A percentile compares a stretch with the other conserved stretches of the same genome.
Conservation (phyloP, 2,113 vertebrate genomes). For the Glareola pratincola region DNA sequence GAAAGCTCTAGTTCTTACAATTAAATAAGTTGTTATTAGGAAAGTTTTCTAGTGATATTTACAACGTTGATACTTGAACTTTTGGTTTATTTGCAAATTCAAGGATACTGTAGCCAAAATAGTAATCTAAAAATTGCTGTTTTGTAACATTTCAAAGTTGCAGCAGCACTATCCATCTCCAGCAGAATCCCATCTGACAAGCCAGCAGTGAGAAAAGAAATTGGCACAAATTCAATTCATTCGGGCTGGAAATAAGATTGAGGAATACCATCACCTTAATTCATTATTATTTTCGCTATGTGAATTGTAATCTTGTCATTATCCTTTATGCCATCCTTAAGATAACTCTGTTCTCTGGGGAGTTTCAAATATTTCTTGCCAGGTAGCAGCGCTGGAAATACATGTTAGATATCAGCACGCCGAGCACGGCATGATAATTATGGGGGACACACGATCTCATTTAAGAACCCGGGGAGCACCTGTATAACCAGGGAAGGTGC, state of each 20-base stretch:
- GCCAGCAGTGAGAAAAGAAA: neutral
- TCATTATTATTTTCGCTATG: conserved; percentile 17
- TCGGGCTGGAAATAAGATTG: neutral
- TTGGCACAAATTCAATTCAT: neutral
- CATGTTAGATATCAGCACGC: neutral
- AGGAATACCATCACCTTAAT: conserved; percentile 28
- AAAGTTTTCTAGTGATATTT: neutral
- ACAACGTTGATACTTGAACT: neutral
- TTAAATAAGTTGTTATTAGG: neutral
- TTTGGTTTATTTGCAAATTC: neutral
- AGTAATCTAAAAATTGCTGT: neutral
- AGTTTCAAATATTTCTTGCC: neutral
- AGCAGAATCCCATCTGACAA: neutral
- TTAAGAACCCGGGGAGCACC: neutral
- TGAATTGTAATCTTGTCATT: conserved; percentile 35
- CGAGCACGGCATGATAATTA: neutral
- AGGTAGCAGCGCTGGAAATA: neutral
- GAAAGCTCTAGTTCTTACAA: neutral
- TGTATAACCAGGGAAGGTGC: neutral
- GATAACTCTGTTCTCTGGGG: neutral
- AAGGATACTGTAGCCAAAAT: neutral
- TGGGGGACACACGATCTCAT: neutral
- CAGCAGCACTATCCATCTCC: neutral
- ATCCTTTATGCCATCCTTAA: neutral
- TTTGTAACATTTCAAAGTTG: neutral